Conservation (phyloP, 2,888 invertebrate genomes). For the Mythimna loreyi region DNA sequence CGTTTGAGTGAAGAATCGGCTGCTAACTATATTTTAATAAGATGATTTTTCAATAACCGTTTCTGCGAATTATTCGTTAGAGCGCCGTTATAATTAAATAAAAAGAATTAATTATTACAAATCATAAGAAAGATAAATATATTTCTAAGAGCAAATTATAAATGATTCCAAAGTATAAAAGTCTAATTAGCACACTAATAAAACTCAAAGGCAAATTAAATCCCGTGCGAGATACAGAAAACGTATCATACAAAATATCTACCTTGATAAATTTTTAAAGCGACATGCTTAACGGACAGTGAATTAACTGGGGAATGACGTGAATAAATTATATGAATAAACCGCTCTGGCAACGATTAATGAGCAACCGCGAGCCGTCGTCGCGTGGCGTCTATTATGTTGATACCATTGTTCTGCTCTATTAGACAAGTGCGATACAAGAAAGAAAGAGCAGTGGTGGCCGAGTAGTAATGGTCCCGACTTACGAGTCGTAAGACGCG, state of each 20-base stretch:
- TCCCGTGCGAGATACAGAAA: conserved; percentile 22
- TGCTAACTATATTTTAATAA: too few species aligned
- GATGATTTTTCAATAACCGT: too few species aligned
- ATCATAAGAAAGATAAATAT: not conserved
- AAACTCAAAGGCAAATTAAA: conserved; percentile 23
- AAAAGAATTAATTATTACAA: not conserved
- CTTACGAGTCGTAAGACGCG: too few species aligned
- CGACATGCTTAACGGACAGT: conserved; percentile 78
- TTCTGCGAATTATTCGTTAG: too few species aligned
- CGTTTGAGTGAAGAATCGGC: too few species aligned
- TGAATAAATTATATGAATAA: conserved; percentile 85
- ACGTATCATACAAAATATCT: conserved; percentile 56
- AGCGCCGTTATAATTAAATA: not conserved
- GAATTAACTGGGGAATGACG: conserved; percentile 82
- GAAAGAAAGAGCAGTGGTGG: too few species aligned
- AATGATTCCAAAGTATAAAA: not conserved
- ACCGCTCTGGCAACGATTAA: conserved; percentile 80
- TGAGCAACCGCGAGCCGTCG: conserved; percentile 75
- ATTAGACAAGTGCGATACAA: conserved; percentile 51
- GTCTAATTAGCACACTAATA: conserved; percentile 12
- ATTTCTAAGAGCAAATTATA: not conserved
- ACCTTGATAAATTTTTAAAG: conserved; percentile 74
- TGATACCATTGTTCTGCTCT: conserved; percentile 57
- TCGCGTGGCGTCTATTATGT: conserved; percentile 68
- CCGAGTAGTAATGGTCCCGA: too few species aligned